Base-by-base conservation (phyloP, 2,113 vertebrate species). In the Porphyrio hochstetteri region DNA sequence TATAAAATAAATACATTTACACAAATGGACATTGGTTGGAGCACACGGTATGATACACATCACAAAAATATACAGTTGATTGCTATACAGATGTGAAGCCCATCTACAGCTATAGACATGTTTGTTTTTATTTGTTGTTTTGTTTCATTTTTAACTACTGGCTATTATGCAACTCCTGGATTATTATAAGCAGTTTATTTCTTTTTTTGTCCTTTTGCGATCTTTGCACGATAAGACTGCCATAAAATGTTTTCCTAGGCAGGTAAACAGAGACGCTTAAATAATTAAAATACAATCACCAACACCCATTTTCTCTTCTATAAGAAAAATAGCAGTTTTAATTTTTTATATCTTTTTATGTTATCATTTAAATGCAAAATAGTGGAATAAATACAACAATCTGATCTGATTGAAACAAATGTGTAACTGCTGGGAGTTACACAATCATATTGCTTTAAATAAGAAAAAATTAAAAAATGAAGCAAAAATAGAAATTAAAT, bases 1-100 rank as follows among this genome's bases (percentile, higher is more conserved):
- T 99, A 99, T 99, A 99, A 99, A 99, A 99, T 99, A 99, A 99
- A 99, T 99, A 99, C 99, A 99, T 99, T 99, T 99, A 99, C 99
- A 99, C 99, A 99, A 99, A 99, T 99, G 99, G 99, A 99, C 99
- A 99, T 99, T 99, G 98, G 98, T 99, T 99, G 99, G 99, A 99
- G 99, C 99, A 99, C 99, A 99, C 98, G 98, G 99, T 99, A 99
- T 99, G 99, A 99, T 99, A 99, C 99, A 99, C 99, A 97, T 99
- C 99, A 99, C 99, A 99, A 99, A 99, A 99, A 99, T 99, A 99
- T 99, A 99, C 99, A 99, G 98, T 98, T 99, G 99, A 98, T 99
- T 98, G 98, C 98, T 99, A 99, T 99, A 99, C 98, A 99, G 99
- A 99, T 99, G 99, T 99, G 99, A 98, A 99, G 98, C 99, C 99